A percentile compares a stretch with the other conserved stretches of the same genome.
Conservation (phyloP, 2,888 invertebrate genomes). For the Vanessa cardui region DNA sequence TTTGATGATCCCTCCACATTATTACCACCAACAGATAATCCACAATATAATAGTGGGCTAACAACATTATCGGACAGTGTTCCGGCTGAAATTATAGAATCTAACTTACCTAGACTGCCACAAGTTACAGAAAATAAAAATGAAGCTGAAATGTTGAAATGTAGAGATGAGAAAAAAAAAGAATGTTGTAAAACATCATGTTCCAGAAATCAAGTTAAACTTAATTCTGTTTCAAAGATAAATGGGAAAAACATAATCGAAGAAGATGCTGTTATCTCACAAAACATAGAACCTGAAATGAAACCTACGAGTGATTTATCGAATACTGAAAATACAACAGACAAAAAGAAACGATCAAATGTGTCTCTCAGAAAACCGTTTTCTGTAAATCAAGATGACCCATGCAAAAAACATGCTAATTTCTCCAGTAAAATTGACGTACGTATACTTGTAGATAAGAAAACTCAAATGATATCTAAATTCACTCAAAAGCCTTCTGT, state of each 20-base stretch:
- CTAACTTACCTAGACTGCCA: neutral
- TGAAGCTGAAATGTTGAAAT: neutral
- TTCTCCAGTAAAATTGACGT: neutral
- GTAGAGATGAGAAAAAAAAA: neutral
- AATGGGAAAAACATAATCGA: too few relatives aligned
- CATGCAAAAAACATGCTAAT: neutral
- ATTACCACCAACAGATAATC: neutral
- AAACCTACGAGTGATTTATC: too few relatives aligned
- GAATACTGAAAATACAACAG: neutral
- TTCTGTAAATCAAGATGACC: neutral
- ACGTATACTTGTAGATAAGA: neutral
- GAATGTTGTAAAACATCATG: neutral
- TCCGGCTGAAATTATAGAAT: too few relatives aligned
- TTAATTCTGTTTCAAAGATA: neutral
- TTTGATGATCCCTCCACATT: neutral
- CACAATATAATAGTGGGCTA: neutral
- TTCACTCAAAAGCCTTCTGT: constrained; percentile 3
- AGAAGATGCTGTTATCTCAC: too few relatives aligned
- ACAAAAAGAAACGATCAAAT: neutral
- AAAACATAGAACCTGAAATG: too few relatives aligned
- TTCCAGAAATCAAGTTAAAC: neutral
- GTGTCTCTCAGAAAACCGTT: neutral
- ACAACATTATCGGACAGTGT: neutral
- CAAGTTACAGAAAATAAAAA: neutral
- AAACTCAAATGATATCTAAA: neutral